phyloP scores from a whole-genome alignment of 2,888 invertebrate species.

The Druceiella hillmani region DNA sequence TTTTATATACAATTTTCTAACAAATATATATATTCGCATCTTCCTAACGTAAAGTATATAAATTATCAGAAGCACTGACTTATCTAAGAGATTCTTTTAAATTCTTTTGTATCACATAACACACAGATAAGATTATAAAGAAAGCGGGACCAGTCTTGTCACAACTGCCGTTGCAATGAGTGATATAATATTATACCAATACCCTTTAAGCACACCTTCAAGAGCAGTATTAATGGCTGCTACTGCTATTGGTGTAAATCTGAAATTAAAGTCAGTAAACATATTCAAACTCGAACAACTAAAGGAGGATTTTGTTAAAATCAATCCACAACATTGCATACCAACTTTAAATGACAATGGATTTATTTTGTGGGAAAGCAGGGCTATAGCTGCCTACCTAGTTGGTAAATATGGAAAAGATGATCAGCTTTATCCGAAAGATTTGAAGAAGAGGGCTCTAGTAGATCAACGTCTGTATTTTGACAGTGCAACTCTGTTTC shows the following conservation, averaged over 20 bases:
- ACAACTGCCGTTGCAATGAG: too few species aligned
- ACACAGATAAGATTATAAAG: too few species aligned
- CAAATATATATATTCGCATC: too few species aligned
- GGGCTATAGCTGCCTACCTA: conserved; percentile 59
- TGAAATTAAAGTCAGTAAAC: conserved; percentile 47
- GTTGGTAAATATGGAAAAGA: conserved; percentile 56
- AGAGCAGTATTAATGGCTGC: conserved; percentile 56
- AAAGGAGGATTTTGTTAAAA: conserved; percentile 49
- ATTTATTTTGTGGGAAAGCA: conserved; percentile 63
- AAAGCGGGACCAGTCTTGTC: too few species aligned
- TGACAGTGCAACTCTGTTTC: conserved; percentile 56
- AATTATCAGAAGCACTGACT: too few species aligned
- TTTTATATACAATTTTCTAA: too few species aligned
- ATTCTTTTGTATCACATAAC: too few species aligned
- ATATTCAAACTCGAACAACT: conserved; percentile 55
- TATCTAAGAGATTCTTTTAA: too few species aligned
- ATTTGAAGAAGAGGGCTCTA: conserved; percentile 49
- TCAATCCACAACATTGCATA: conserved; percentile 62
- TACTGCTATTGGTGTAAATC: conserved; percentile 50
- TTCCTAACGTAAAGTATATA: too few species aligned
- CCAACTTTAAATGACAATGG: conserved; percentile 65
- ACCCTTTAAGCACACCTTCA: conserved; percentile 56
- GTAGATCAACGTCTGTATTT: conserved; percentile 60
- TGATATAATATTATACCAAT: conserved; percentile 63
- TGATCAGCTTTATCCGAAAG: conserved; percentile 55